These are phyloP conservation scores for Nemotelus pantherinus DNA, from an alignment of 2,888 invertebrate species.

Conservation along the genomic window DNA sequence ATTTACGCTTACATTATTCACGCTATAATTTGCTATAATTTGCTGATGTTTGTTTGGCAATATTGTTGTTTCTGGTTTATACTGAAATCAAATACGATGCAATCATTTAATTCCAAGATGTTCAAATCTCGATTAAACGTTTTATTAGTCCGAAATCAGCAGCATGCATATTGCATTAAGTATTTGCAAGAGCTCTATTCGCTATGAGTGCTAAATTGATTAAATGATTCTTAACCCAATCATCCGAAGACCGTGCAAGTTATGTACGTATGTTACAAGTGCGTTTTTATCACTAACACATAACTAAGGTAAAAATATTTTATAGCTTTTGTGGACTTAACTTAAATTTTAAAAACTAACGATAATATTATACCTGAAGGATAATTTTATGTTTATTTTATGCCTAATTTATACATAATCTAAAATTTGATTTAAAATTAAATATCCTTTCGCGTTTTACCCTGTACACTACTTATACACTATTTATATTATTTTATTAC, in stretches of 20 bases:
- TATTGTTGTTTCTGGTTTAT: conserved; percentile 47
- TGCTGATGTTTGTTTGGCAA: conserved; percentile 48
- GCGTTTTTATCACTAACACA: too few species aligned
- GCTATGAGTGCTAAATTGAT: background rate
- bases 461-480: too few species aligned
- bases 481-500: too few species aligned
- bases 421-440: too few species aligned
- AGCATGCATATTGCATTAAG: conserved; percentile 20
- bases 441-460: too few species aligned
- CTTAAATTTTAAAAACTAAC: background rate
- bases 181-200: conserved; percentile 8
- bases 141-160: conserved; percentile 3
- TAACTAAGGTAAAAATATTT: too few species aligned
- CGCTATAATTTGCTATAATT: conserved; percentile 48
- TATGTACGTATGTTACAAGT: background rate
- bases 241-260: background rate
- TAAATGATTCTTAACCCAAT: background rate
- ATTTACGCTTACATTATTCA: conserved; percentile 44
- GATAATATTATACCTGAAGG: too few species aligned
- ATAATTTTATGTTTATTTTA: too few species aligned
- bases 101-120: conserved; percentile 4
- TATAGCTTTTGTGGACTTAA: background rate
- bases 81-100: conserved; percentile 47
- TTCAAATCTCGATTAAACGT: background rate
- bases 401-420: too few species aligned